These are phyloP conservation scores for Brachionus rubens DNA, from an alignment of 1,140 invertebrate genomes.

Conservation along the genomic window DNA sequence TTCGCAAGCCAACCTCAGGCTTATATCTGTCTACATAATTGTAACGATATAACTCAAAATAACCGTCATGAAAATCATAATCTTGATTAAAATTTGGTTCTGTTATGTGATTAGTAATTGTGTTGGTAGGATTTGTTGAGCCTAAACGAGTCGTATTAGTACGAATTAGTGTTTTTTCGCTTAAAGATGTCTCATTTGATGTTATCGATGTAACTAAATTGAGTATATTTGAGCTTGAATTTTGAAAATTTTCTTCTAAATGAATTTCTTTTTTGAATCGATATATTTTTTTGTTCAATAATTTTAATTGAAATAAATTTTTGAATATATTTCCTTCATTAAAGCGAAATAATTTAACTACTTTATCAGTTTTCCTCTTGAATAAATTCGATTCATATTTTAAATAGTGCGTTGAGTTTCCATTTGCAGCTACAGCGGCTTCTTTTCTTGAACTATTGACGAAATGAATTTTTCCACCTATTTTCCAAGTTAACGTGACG, in stretches of 20 bases:
- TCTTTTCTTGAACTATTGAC: not conserved
- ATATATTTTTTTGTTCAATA: not conserved
- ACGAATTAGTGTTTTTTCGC: not conserved
- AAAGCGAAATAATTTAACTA: not conserved
- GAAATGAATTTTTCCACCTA: too few species aligned
- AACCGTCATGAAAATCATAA: not conserved
- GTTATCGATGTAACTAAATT: constrained; percentile 21
- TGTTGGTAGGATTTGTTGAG: not conserved
- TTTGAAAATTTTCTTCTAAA: not conserved
- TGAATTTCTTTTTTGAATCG: not conserved
- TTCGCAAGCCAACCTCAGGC: constrained; percentile 8
- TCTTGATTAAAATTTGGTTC: not conserved
- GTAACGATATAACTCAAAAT: not conserved
- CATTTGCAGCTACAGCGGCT: constrained; percentile 28
- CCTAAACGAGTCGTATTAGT: not conserved
- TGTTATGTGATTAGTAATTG: not conserved
- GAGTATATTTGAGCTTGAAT: not conserved
- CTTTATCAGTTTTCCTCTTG: constrained; percentile 21
- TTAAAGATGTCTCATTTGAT: not conserved
- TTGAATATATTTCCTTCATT: not conserved
- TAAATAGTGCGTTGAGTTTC: not conserved
- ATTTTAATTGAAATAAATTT: not conserved
- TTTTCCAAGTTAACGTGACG: too few species aligned
- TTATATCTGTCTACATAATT: constrained; percentile 5
- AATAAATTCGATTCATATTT: not conserved